These are phyloP conservation scores for Solea solea DNA, from an alignment of 2,113 vertebrate species.

Conservation along the genomic window DNA sequence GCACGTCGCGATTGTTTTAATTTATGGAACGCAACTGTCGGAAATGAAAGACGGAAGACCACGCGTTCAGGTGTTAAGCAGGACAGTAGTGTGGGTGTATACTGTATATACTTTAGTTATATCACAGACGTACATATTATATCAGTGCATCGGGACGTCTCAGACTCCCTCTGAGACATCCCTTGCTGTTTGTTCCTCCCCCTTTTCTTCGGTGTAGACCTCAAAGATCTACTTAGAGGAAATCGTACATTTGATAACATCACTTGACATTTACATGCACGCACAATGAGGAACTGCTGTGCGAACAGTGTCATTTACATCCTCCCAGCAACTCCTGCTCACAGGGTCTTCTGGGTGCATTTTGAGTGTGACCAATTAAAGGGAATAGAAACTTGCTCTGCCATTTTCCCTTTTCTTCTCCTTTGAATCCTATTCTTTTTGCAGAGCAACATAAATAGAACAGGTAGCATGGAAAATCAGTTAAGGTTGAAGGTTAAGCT, in stretches of 20 bases:
- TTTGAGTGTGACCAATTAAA: slow-evolving; percentile 45
- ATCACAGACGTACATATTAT: slow-evolving; percentile 10
- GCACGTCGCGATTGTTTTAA: slow-evolving; percentile 4
- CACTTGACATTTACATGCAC: slow-evolving; percentile 78
- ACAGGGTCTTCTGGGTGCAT: slow-evolving; percentile 46
- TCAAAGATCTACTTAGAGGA: slow-evolving; percentile 46
- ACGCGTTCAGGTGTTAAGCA: background rate
- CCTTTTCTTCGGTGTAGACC: slow-evolving; percentile 30
- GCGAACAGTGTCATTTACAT: slow-evolving; percentile 72
- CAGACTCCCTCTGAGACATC: slow-evolving; percentile 15
- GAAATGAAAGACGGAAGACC: background rate
- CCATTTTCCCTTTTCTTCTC: slow-evolving; percentile 26
- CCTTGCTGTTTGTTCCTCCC: slow-evolving; percentile 12
- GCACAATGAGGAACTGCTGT: slow-evolving; percentile 37
- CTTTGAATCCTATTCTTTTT: slow-evolving; percentile 49
- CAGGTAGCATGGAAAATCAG: slow-evolving; percentile 30
- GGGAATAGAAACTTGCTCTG: slow-evolving; percentile 46
- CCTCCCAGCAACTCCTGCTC: slow-evolving; percentile 38
- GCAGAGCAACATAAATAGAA: slow-evolving; percentile 18
- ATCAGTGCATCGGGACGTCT: background rate
- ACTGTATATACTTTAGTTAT: slow-evolving; percentile 2
- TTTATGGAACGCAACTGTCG: slow-evolving; percentile 8
- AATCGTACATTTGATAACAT: slow-evolving; percentile 61
- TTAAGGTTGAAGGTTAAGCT: slow-evolving; percentile 11
- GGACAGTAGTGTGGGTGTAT: background rate